Base-by-base conservation (phyloP, 2,797 vertebrate species). In the Lemur catta region DNA sequence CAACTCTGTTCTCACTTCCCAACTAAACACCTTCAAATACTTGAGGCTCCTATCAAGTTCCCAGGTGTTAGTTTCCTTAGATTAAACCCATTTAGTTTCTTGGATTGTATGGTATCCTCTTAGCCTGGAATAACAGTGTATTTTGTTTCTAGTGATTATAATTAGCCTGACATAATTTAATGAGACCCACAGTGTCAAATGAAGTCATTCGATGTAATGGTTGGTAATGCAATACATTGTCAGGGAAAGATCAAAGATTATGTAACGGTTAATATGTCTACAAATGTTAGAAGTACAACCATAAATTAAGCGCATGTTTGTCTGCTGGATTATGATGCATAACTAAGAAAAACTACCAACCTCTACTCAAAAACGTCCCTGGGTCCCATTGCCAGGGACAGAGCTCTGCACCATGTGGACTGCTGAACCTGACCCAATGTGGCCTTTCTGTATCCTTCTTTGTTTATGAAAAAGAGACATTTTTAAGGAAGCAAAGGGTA, bases 171-270 rank as follows among this genome's bases (percentile, higher is more conserved):
- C 81, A 93, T 93, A 96, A 97, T 95, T 95, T 97, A 96, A 96
- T 76, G 81, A 96, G 95, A 97, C 93, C 87, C 93, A 93, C 52
- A 71, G 74, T 89, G 81, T 91, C 96, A 96, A 97, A 96, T 97
- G 96, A 98, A 97, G 97, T 97, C 97, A 97, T 92, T 93, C 88
- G 91, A 96, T 94, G 91, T 94, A 97, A 97, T 94, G 61, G 91
- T 69, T 94, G 84, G 80, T 97, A 96, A 96, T 84, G 91, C 81
- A 94, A 92, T 91, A 96, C 57, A 92, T 94, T 96, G 87, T 96
- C 67, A 48, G 91, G 38, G 59, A 97, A 97, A 96, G 84, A 95
- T 93, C 84, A 93, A 89, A 85, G 86, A 95, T 97, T 92, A 85
- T 94, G 91, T 91, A 97, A 97, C 89, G 84, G 86, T 90, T 95